Base-by-base conservation (phyloP, 23 tunicate genomes). In the Diplosoma virens region DNA sequence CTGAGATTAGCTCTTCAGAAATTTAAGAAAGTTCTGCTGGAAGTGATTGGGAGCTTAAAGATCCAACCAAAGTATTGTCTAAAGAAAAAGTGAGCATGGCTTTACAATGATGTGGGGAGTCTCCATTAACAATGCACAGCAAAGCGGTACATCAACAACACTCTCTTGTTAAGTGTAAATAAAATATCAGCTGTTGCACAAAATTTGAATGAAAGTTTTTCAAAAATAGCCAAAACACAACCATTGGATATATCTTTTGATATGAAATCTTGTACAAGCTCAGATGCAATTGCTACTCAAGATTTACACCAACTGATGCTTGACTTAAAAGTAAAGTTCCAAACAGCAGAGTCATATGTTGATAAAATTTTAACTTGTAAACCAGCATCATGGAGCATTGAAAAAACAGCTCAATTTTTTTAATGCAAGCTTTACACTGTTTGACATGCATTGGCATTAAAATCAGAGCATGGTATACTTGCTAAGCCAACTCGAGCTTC, bases 171-270 rank as follows among this genome's bases (percentile, higher is more conserved):
- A 61, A 29, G n/a, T 22, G 69, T 4, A 61, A 61, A n/a, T n/a
- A n/a, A n/a, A 29, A 34, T 61, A 34, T 34, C 74, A 34, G 27
- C 74, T 16, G 74, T 35, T 36, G 27, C 52, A 3, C 25, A 37
- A 67, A 36, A 67, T 67, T 26, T 67, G 20, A 67, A 67, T 21
- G 26, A n/a, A 67, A 67, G 52, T 67, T 67, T 67, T 67, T 67
- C 74, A 67, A 67, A 67, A 35, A 28, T 67, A 34, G 74, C 74
- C 26, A 67, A 35, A 67, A 67, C 74, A n/a, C 74, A 67, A 37
- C 52, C 35, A 67, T 21, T 67, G 30, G 26, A 36, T 37, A 67
- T 67, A 34, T 67, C 52, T 2, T n/a, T 67, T 67, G 74, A 67
- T 17, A 52, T 34, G 30, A 67, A 26, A 37, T 52, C 50, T 7